These are phyloP conservation scores for Anthoscopus minutus DNA, from an alignment of 2,113 vertebrate species.

Conservation along the genomic window DNA sequence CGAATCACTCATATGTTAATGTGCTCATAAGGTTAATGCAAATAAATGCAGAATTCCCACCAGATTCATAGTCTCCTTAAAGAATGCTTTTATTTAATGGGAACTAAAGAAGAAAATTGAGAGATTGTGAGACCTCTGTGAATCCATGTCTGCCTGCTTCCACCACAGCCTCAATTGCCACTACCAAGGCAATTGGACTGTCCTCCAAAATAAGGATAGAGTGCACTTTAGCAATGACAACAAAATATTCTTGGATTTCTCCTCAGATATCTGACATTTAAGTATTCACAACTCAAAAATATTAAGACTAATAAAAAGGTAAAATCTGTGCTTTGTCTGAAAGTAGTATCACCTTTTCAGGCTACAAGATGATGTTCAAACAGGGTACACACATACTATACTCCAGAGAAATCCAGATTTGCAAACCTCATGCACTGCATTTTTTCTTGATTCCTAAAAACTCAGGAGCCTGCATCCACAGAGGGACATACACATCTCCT, in stretches of 20 bases:
- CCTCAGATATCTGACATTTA: background rate
- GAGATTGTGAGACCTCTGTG: background rate
- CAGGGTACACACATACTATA: accelerated
- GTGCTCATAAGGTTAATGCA: background rate
- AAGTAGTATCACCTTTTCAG: background rate
- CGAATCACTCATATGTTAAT: background rate
- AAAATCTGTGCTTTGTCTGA: background rate
- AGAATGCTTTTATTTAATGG: background rate
- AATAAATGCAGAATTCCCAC: background rate
- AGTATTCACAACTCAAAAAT: background rate
- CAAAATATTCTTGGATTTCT: background rate
- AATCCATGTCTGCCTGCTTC: background rate
- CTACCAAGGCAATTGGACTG: background rate
- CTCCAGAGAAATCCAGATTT: background rate
- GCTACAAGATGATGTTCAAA: background rate
- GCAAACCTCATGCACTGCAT: background rate
- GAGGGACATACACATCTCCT: background rate
- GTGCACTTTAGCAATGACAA: background rate
- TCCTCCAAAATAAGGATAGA: background rate
- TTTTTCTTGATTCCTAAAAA: background rate
- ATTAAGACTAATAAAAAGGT: background rate
- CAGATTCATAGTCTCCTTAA: background rate
- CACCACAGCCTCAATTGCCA: background rate
- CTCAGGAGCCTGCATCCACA: background rate
- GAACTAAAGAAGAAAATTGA: background rate